A percentile compares a stretch with the other conserved stretches of the same genome.
These are phyloP conservation scores for Neuroterus valhalla DNA, from an alignment of 1,140 invertebrate genomes.

Conservation along the genomic window DNA sequence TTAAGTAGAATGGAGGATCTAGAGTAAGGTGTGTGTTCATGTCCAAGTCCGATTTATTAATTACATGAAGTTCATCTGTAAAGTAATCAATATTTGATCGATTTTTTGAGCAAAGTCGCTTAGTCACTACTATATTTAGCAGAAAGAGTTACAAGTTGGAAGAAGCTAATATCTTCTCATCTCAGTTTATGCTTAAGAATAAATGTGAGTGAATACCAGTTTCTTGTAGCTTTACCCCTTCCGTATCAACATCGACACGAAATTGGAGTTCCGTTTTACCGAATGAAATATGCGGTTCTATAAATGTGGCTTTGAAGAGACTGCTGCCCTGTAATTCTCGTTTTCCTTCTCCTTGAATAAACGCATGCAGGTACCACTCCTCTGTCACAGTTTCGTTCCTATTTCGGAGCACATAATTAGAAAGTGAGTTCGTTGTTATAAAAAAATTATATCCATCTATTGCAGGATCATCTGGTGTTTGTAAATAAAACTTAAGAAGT, in stretches of 20 bases:
- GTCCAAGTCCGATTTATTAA: constrained; percentile 54
- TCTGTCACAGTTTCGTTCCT: constrained; percentile 56
- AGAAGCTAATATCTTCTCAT: too few relatives aligned
- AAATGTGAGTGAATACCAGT: constrained; percentile 44
- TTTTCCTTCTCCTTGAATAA: constrained; percentile 48
- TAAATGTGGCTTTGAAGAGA: constrained; percentile 54
- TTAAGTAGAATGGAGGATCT: constrained; percentile 55
- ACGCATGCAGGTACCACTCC: constrained; percentile 59
- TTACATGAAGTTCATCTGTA: constrained; percentile 57
- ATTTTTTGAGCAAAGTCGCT: too few relatives aligned
- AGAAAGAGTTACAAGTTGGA: too few relatives aligned
- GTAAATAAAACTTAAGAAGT: too few relatives aligned
- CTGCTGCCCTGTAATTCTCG: constrained; percentile 55
- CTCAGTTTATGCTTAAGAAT: constrained; percentile 25
- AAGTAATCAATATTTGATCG: constrained; percentile 24
- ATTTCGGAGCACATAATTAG: constrained; percentile 24
- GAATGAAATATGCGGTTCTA: constrained; percentile 56
- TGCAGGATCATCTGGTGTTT: neutral
- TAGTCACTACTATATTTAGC: too few relatives aligned
- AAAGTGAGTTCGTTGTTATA: neutral
- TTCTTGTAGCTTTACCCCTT: constrained; percentile 43
- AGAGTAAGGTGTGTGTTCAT: constrained; percentile 50
- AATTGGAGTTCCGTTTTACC: constrained; percentile 56
- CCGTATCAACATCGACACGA: constrained; percentile 44
- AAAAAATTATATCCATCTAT: neutral